Percentiles rank a stretch among this genome's conserved stretches.
Evolutionary conservation across 2,113 vertebrate species (phyloP).

Genomic region (Archocentrus centrarchus): DNA sequence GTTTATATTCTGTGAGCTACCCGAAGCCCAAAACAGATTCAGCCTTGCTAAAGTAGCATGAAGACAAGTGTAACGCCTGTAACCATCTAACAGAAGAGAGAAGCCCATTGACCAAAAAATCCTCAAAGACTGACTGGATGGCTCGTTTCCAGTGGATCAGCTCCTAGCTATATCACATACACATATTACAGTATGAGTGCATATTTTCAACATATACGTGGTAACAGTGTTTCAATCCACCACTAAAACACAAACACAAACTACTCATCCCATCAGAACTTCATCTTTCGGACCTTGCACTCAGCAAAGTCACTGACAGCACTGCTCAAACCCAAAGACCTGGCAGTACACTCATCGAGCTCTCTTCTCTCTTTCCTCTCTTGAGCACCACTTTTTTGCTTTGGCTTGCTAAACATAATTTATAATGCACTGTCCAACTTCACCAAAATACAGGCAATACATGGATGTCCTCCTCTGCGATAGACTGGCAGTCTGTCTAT

Average conservation of each 20-base stretch:
- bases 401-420: rapidly evolving
- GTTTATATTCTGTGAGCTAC: neutral
- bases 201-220: neutral
- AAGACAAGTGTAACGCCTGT: neutral
- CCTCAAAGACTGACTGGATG: neutral
- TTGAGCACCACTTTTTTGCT: neutral
- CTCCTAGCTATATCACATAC: rapidly evolving
- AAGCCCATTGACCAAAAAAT: neutral
- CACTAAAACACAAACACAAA: neutral
- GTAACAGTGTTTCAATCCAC: neutral
- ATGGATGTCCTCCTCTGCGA: no score
- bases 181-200: neutral
- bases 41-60: neutral
- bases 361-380: neutral
- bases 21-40: neutral
- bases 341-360: neutral
- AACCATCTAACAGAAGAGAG: rapidly evolving
- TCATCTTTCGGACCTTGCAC: neutral
- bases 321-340: neutral
- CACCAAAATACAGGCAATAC: no score
- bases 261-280: rapidly evolving
- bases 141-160: neutral
- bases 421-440: neutral
- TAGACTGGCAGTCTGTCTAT: neutral
- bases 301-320: neutral